phyloP scores from a whole-genome alignment of 2,888 invertebrate species.

The Pollenia amentaria region DNA sequence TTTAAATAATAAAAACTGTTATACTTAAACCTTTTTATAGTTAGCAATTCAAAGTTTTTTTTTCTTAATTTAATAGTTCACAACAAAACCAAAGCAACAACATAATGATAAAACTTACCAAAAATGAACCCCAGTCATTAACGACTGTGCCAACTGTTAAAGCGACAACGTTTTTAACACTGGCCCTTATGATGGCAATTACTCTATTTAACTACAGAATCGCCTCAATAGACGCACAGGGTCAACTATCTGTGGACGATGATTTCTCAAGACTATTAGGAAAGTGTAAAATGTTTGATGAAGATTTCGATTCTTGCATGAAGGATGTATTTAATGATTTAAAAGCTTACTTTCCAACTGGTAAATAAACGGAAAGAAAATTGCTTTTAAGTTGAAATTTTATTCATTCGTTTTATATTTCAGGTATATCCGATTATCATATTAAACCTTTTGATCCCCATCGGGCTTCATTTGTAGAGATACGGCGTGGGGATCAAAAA shows the following conservation, averaged over 20 bases:
- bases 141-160: slow-evolving; percentile 5
- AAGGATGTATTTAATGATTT: slow-evolving; percentile 90
- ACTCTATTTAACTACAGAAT: slow-evolving; percentile 40
- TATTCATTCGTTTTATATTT: slow-evolving; percentile 24
- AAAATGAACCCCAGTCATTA: slow-evolving; percentile 34
- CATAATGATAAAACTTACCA: slow-evolving; percentile 35
- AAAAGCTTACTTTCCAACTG: slow-evolving; percentile 89
- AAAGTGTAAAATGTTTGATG: slow-evolving; percentile 87
- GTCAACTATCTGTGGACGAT: slow-evolving; percentile 79
- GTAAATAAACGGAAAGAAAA: slow-evolving; percentile 82
- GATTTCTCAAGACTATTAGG: slow-evolving; percentile 85
- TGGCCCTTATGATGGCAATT: slow-evolving; percentile 50
- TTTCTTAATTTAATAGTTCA: slow-evolving; percentile 29
- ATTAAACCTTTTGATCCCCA: slow-evolving; percentile 93
- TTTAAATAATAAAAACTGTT: background rate
- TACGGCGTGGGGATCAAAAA: slow-evolving; percentile 87
- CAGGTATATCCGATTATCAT: slow-evolving; percentile 90
- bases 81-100: slow-evolving; percentile 5
- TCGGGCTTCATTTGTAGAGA: slow-evolving; percentile 88
- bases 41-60: background rate
- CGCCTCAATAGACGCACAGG: slow-evolving; percentile 70
- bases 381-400: background rate
- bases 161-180: background rate
- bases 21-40: background rate
- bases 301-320: slow-evolving; percentile 90